Conservation (phyloP, 2,113 vertebrate species). For the Melanotaenia duboulayi region DNA sequence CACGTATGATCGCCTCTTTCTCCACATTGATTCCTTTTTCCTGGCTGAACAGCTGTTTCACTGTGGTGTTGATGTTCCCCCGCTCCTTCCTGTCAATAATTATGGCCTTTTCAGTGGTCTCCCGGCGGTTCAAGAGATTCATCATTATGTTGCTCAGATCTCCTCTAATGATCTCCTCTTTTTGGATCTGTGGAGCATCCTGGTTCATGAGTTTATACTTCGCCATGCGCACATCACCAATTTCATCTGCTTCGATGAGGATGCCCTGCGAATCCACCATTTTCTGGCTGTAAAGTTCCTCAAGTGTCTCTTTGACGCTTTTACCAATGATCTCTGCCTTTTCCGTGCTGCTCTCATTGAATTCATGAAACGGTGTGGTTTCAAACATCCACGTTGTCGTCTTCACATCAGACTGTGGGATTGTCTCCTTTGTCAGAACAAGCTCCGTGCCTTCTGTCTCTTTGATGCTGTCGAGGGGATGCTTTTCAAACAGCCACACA, state of each 20-base stretch:
- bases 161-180: conserved; percentile 87
- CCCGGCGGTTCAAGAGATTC: conserved; percentile 87
- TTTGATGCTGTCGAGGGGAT: conserved; percentile 87
- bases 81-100: conserved; percentile 87
- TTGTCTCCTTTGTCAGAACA: conserved; percentile 83
- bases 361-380: conserved; percentile 87
- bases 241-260: conserved; percentile 90
- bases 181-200: conserved; percentile 88
- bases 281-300: conserved; percentile 89
- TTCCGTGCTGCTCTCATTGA: conserved; percentile 84
- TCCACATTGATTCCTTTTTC: conserved; percentile 81
- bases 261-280: conserved; percentile 91
- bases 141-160: conserved; percentile 91
- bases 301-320: conserved; percentile 88
- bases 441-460: conserved; percentile 79
- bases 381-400: conserved; percentile 94
- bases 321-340: conserved; percentile 89
- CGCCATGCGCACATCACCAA: conserved; percentile 92
- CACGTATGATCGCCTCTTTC: conserved; percentile 87
- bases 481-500: conserved; percentile 94
- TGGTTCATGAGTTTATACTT: conserved; percentile 92
- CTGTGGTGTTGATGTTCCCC: conserved; percentile 87
- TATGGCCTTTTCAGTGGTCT: conserved; percentile 80
- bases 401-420: conserved; percentile 89
- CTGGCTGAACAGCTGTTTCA: conserved; percentile 87